phyloP scores from a whole-genome alignment of 1,140 invertebrate genomes.

The Carcinoscorpius rotundicauda region DNA sequence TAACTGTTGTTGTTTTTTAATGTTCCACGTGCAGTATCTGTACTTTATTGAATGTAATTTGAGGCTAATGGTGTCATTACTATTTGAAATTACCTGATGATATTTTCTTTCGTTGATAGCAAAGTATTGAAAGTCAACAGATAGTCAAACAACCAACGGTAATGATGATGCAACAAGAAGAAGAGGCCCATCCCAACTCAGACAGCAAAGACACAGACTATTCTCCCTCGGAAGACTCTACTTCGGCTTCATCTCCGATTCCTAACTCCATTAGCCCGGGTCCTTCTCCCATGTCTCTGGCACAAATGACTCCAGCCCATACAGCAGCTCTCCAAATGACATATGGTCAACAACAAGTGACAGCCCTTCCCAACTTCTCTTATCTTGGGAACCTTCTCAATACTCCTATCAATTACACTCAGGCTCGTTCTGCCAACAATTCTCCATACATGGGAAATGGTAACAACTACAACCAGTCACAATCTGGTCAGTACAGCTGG shows the following conservation, averaged over 20 bases:
- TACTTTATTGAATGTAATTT: no score
- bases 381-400: conserved; percentile 10
- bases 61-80: no score
- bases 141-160: no score
- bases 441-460: no score
- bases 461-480: conserved; percentile 1
- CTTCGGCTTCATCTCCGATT: conserved; percentile 12
- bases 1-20: no score
- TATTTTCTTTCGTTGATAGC: conserved; percentile 9
- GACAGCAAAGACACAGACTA: conserved; percentile 12
- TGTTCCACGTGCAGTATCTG: no score
- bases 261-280: conserved; percentile 8
- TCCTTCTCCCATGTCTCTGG: conserved; percentile 16
- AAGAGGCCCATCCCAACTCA: conserved; percentile 1
- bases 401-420: conserved; percentile 6
- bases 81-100: no score
- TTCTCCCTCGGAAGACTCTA: conserved; percentile 9
- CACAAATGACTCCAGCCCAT: conserved; percentile 18
- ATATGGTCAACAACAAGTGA: not conserved
- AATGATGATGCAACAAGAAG: not conserved
- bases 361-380: conserved; percentile 14
- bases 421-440: conserved; percentile 5
- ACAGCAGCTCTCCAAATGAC: conserved; percentile 4
- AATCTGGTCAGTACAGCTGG: conserved; percentile 16
- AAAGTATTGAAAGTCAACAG: not conserved